Evolutionary conservation across 2,888 invertebrate species (phyloP), one percentile per base, ranked within the genome.

Genomic region (Conchocele bisecta): DNA sequence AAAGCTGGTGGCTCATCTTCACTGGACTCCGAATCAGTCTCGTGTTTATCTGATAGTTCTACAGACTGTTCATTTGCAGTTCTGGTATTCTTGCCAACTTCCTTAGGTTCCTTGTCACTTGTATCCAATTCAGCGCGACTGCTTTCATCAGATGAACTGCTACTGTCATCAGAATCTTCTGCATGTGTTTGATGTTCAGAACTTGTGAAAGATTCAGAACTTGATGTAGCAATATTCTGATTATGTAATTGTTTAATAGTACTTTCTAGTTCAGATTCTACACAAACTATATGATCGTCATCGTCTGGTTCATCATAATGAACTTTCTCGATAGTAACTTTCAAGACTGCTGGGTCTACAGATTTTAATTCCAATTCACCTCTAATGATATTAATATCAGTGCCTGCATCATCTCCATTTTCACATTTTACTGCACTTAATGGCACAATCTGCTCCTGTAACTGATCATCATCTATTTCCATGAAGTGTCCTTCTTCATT

Each of bases 1-100:
- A 63, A 26, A 29, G 63, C 53, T n/a, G 63, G 63, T 22, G 63
- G 63, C 33, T 53, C 53, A 4, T 53, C 63, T 41, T 63, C 63
- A 28, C 35, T n/a, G 3, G 35, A 20, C 13, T 54, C 54, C 17
- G 54, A 54, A 37, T 3, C 5, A 51, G 9, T 13, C 7, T n/a
- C n/a, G n/a, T n/a, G n/a, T n/a, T n/a, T n/a, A n/a, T n/a, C n/a
- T n/a, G n/a, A n/a, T n/a, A n/a, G n/a, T n/a, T n/a, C n/a, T n/a
- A n/a, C n/a, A n/a, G n/a, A n/a, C n/a, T n/a, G n/a, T n/a, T n/a
- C n/a, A n/a, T n/a, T n/a, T n/a, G n/a, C n/a, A n/a, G n/a, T n/a
- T n/a, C n/a, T n/a, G n/a, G n/a, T n/a, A n/a, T n/a, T n/a, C n/a
- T n/a, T n/a, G n/a, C n/a, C n/a, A n/a, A n/a, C n/a, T n/a, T n/a